These are phyloP conservation scores for Narcine bancroftii DNA, from an alignment of 2,113 vertebrate genomes.

Conservation along the genomic window DNA sequence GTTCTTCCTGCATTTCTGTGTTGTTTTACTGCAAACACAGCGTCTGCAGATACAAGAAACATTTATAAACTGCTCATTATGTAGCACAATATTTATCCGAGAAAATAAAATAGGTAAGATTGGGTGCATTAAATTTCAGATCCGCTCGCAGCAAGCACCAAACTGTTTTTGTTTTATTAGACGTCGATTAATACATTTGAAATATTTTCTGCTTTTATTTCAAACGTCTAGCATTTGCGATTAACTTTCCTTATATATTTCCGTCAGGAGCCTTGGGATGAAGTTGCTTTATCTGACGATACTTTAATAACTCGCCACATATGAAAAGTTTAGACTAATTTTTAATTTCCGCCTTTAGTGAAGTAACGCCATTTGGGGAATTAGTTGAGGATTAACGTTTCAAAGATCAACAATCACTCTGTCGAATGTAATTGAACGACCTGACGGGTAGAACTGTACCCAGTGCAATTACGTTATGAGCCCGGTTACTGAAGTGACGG, in stretches of 20 bases:
- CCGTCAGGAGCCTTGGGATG: neutral
- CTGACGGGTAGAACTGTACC: neutral
- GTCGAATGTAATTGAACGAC: neutral
- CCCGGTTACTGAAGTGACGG: neutral
- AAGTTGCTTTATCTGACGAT: neutral
- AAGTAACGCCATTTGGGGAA: neutral
- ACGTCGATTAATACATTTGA: neutral
- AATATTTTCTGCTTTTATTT: neutral
- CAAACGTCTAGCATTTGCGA: neutral
- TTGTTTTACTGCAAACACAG: too few species aligned
- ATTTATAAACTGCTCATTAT: neutral
- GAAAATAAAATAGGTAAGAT: neutral
- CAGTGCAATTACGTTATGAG: neutral
- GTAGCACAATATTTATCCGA: neutral
- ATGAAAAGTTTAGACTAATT: neutral
- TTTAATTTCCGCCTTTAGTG: constrained; percentile 10
- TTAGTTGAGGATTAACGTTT: constrained; percentile 15
- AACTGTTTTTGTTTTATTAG: neutral
- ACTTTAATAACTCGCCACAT: neutral
- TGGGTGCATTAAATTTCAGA: neutral
- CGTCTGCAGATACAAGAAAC: neutral
- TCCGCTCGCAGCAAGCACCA: neutral
- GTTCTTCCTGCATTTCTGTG: too few species aligned
- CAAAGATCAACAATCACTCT: neutral
- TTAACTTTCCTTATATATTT: neutral